Evolutionary conservation across 2,797 vertebrate species (phyloP), one percentile per base, ranked within the genome.

Genomic region (Adelosebastes latens): DNA sequence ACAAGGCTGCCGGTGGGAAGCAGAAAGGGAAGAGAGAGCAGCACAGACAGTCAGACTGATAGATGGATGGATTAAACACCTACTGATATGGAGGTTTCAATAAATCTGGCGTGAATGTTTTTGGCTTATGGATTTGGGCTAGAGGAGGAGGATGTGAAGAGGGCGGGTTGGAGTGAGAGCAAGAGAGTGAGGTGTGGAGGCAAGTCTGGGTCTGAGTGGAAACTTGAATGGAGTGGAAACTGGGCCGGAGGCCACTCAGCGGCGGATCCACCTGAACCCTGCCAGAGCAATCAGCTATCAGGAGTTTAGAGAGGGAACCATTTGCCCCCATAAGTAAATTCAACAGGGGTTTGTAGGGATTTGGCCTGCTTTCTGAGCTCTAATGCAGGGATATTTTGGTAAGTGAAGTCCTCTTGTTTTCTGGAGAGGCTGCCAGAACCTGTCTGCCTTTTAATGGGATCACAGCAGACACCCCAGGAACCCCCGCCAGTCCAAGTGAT

Each of bases 191-290:
- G 88, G 82, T 86, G 84, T 56, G 79, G 79, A 92, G 90, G 85
- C 86, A 87, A 88, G 91, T 91, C 91, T 92, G 83, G 78, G 89
- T 89, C 90, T 91, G 75, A 91, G 84, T 94, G 94, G 93, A 95
- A 95, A 93, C 75, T 93, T 92, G 92, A 94, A 92, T 93, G 89
- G 88, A 89, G 87, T 92, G 94, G 94, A 95, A 95, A 95, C 88
- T 94, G 92, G 93, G 94, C 93, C 79, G n/a, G 59, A 80, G 78
- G 91, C 93, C 94, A 95, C 92, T 82, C 81, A 81, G 84, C 88
- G 90, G 89, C 88, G 91, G 89, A 95, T 94, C 91, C 92, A 93
- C 92, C 93, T 92, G 86, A 92, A 86, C 78, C 60, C 87, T 92
- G 92, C 93, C 94, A 94, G 92, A 94, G 88, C 89, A 93, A 90